Evolutionary conservation across 64 coral and sea anemone genomes (phyloP).

Genomic region (Orbicella faveolata): DNA sequence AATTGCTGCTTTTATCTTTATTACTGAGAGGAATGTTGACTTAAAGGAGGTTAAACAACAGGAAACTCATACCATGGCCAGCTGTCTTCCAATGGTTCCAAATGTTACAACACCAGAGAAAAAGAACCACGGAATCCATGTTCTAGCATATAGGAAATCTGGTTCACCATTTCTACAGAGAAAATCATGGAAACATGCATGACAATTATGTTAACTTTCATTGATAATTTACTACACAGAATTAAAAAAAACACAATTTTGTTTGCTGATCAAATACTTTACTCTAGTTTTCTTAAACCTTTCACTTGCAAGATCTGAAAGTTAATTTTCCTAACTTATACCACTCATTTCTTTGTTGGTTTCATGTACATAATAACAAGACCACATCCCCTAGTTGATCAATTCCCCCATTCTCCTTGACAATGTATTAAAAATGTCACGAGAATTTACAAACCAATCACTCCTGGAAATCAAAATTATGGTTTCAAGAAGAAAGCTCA

Average conservation of each 20-base stretch:
- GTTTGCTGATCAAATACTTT: neutral
- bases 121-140: conserved; percentile 73
- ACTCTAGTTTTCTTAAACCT: too few species aligned
- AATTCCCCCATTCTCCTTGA: too few species aligned
- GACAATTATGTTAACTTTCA: too few species aligned
- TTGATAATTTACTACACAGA: too few species aligned
- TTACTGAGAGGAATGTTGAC: neutral
- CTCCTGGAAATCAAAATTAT: too few species aligned
- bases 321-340: too few species aligned
- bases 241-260: neutral
- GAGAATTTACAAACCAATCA: too few species aligned
- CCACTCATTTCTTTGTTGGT: too few species aligned
- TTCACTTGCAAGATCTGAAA: neutral
- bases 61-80: conserved; percentile 75
- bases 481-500: too few species aligned
- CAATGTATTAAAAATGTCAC: too few species aligned
- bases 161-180: conserved; percentile 62
- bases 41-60: neutral
- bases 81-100: conserved; percentile 92
- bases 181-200: neutral
- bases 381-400: too few species aligned
- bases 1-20: neutral
- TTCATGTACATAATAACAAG: too few species aligned
- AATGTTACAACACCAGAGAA: conserved; percentile 85
- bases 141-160: conserved; percentile 65